Evolutionary conservation across 2,888 invertebrate genomes (phyloP), one percentile per base, ranked within the genome.

Genomic region (Heliconius aoede): DNA sequence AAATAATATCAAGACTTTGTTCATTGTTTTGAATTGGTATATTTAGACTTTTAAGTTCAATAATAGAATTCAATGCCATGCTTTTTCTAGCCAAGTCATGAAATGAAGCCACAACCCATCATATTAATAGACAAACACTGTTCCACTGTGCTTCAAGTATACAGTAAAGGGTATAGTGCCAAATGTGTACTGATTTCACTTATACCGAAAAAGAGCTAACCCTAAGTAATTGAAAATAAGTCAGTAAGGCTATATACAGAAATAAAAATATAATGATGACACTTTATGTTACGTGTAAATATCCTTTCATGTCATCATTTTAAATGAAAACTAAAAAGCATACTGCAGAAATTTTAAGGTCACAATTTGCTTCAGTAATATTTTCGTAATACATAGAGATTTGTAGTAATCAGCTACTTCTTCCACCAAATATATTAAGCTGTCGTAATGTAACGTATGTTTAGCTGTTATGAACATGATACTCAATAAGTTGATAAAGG

Each of bases 401-500:
- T 18, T 7, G 18, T 46, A 18, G 46, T 26, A 46, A 46, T 11
- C 28, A 46, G 11, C 4, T 18, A 30, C 21, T 55, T n/a, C 55
- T n/a, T n/a, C n/a, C 1, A 24, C n/a, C 26, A 30, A 21, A 30
- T 30, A n/a, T 13, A n/a, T 21, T 46, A 11, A 51, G 21, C 30
- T 30, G 15, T 13, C 7, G 30, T 46, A n/a, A n/a, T n/a, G n/a
- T n/a, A n/a, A n/a, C n/a, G n/a, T n/a, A n/a, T n/a, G n/a, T n/a
- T n/a, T n/a, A n/a, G n/a, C n/a, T n/a, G 30, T 15, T 13, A 32
- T 51, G 7, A n/a, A 21, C 13, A 30, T 55, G 55, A 69, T 69
- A 55, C 32, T 55, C 28, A 68, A 46, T 30, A 69, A 81, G 84
- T 83, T 82, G 79, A 77, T 76, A 78, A 24, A 76, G 72, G 72